phyloP scores from a whole-genome alignment of 2,888 invertebrate species.

The Xylota segnis region DNA sequence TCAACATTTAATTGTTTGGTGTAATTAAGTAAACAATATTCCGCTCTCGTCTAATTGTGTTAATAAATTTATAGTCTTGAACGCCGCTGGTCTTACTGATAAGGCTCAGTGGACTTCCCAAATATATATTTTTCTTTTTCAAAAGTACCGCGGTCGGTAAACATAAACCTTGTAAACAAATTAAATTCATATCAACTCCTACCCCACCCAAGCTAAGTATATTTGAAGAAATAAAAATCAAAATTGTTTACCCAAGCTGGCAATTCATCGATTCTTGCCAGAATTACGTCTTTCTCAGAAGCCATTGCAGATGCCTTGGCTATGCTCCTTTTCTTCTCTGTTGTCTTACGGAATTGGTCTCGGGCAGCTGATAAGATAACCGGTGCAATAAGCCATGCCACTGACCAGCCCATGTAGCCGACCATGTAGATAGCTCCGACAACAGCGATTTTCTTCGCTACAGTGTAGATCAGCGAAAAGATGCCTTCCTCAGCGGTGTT shows the following conservation, averaged over 20 bases:
- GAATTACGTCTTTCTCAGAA: slow-evolving; percentile 94
- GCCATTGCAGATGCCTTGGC: slow-evolving; percentile 91
- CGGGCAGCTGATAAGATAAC: slow-evolving; percentile 91
- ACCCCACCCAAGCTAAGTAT: background rate
- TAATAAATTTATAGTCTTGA: slow-evolving; percentile 22
- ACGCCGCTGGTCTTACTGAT: slow-evolving; percentile 8
- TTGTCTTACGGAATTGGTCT: slow-evolving; percentile 91
- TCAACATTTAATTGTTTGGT: slow-evolving; percentile 13
- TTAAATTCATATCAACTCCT: background rate
- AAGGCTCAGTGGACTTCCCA: slow-evolving; percentile 1
- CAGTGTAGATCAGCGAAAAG: slow-evolving; percentile 87
- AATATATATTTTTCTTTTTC: background rate
- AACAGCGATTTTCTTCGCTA: slow-evolving; percentile 89
- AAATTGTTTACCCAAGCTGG: slow-evolving; percentile 93
- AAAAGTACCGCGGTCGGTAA: background rate
- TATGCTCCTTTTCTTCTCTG: slow-evolving; percentile 89
- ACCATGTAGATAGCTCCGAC: slow-evolving; percentile 91
- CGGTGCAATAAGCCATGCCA: slow-evolving; percentile 93
- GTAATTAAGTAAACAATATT: slow-evolving; percentile 18
- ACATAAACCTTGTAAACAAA: slow-evolving; percentile 1
- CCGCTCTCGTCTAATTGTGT: background rate
- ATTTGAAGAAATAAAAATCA: background rate
- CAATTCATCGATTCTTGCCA: slow-evolving; percentile 94
- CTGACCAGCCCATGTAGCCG: slow-evolving; percentile 92
- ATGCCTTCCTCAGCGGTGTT: slow-evolving; percentile 84